Conservation (phyloP, 1,140 invertebrate species). For the Pachyrhynchus sulphureomaculatus region DNA sequence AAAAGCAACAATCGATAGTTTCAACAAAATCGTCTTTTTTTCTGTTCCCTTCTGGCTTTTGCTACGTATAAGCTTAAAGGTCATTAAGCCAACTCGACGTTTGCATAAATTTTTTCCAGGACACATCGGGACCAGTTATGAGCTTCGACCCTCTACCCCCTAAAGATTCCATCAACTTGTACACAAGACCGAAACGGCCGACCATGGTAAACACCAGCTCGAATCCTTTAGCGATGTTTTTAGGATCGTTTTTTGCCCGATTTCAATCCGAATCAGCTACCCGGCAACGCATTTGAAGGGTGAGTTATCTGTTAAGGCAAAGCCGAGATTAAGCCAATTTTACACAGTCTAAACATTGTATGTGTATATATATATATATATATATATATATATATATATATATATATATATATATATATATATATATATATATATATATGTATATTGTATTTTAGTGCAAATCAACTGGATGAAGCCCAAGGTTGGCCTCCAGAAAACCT, state of each 20-base stretch:
- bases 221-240: slow-evolving; percentile 61
- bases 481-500: slow-evolving; percentile 37
- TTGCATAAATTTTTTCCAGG: no score
- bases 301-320: neutral
- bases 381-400: neutral
- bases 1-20: no score
- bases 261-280: slow-evolving; percentile 56
- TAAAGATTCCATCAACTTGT: slow-evolving; percentile 71
- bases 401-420: no score
- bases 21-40: no score
- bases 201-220: slow-evolving; percentile 42
- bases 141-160: slow-evolving; percentile 83
- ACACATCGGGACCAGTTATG: slow-evolving; percentile 63
- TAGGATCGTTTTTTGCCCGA: slow-evolving; percentile 66
- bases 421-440: no score
- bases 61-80: no score
- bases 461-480: slow-evolving; percentile 41
- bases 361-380: neutral
- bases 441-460: slow-evolving; percentile 12
- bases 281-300: neutral
- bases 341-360: neutral
- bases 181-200: slow-evolving; percentile 58
- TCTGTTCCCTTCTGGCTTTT: no score
- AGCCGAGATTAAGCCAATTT: neutral
- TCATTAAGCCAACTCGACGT: no score